Evolutionary conservation across 2,113 vertebrate genomes (phyloP).

Genomic region (Hemicordylus capensis): DNA sequence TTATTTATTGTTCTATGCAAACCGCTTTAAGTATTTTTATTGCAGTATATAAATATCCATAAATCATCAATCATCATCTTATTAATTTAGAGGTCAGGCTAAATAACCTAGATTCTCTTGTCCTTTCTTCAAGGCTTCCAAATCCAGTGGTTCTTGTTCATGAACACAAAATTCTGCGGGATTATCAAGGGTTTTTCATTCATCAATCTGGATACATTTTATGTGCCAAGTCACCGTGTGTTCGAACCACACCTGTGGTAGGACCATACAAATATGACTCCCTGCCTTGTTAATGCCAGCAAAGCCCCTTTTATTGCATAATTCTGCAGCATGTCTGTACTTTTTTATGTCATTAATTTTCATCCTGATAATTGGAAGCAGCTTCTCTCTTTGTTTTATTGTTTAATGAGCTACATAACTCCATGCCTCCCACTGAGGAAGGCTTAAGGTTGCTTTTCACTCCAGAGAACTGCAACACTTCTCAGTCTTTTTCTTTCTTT

Average conservation of each 20-base stretch:
- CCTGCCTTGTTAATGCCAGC: slow-evolving; percentile 63
- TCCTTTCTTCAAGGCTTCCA: slow-evolving; percentile 47
- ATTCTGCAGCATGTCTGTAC: slow-evolving; percentile 66
- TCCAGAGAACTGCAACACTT: slow-evolving; percentile 53
- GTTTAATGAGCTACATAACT: slow-evolving; percentile 79
- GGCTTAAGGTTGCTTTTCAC: slow-evolving; percentile 66
- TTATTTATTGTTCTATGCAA: no score
- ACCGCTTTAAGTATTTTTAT: no score
- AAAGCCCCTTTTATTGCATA: slow-evolving; percentile 72
- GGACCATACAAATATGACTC: slow-evolving; percentile 74
- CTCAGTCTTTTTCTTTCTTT: slow-evolving; percentile 22
- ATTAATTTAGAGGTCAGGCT: slow-evolving; percentile 41
- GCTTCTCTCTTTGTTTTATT: slow-evolving; percentile 75
- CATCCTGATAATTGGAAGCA: slow-evolving; percentile 82
- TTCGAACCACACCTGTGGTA: slow-evolving; percentile 62
- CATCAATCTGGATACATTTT: slow-evolving; percentile 75
- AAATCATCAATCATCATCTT: no score
- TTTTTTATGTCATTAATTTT: slow-evolving; percentile 79
- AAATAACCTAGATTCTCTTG: slow-evolving; percentile 46
- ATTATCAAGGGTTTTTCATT: slow-evolving; percentile 77
- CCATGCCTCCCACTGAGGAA: slow-evolving; percentile 70
- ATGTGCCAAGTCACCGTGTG: slow-evolving; percentile 64
- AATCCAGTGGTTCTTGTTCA: slow-evolving; percentile 46
- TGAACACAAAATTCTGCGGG: slow-evolving; percentile 61
- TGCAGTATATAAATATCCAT: no score